Percentiles rank a stretch among this genome's conserved stretches.
Evolutionary conservation across 2,797 vertebrate genomes (phyloP).

Genomic region (Cuniculus paca): DNA sequence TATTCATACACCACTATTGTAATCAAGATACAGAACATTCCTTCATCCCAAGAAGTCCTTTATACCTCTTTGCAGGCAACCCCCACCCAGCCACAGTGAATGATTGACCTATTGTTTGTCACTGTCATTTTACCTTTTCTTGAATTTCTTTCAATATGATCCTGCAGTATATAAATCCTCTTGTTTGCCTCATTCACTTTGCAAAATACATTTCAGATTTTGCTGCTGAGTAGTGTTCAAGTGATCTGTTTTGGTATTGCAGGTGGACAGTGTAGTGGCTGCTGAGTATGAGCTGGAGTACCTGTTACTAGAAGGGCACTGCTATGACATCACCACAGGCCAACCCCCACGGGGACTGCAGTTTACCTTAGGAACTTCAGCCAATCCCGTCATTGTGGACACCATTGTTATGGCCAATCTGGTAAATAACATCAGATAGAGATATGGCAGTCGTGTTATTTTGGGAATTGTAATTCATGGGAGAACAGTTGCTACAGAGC

Average conservation of each 20-base stretch:
- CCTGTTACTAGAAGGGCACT: conserved; percentile 97
- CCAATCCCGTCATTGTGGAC: conserved; percentile 94
- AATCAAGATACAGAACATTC: conserved; percentile 13
- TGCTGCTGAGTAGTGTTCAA: conserved; percentile 19
- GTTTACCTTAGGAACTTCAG: conserved; percentile 95
- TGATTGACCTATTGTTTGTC: neutral
- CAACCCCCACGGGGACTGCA: conserved; percentile 98
- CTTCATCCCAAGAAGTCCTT: neutral
- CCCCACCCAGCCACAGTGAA: neutral
- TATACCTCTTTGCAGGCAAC: neutral
- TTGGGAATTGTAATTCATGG: neutral
- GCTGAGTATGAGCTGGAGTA: conserved; percentile 98
- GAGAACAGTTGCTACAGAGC: neutral
- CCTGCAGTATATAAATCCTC: neutral
- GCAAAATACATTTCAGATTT: neutral
- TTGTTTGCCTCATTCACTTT: neutral
- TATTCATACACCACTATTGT: neutral
- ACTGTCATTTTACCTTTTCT: conserved; percentile 24
- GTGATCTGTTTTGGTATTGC: conserved; percentile 26
- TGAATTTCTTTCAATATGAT: neutral
- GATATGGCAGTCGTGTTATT: neutral
- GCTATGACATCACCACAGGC: conserved; percentile 97
- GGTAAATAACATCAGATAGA: conserved; percentile 86
- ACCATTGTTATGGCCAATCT: conserved; percentile 99
- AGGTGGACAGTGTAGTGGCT: conserved; percentile 96